phyloP scores from a whole-genome alignment of 2,113 vertebrate species.

The Rousettus leschenaultii region DNA sequence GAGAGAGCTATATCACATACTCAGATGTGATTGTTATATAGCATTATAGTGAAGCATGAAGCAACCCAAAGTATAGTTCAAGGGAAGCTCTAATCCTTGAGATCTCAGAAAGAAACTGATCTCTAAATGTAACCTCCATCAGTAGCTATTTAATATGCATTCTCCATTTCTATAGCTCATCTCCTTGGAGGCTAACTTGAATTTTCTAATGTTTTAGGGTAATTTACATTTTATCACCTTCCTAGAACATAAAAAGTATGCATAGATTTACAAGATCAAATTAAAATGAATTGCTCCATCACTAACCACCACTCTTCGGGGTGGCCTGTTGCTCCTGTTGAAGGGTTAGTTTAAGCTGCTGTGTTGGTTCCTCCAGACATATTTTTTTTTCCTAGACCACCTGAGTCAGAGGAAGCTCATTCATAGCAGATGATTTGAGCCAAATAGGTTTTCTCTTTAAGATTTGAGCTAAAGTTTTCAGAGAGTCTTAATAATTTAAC shows the following conservation, averaged over 20 bases:
- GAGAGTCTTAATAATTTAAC: neutral
- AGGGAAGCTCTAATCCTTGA: neutral
- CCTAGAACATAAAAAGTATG: neutral
- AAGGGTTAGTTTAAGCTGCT: neutral
- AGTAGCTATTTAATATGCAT: neutral
- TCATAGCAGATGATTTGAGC: neutral
- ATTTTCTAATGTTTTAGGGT: neutral
- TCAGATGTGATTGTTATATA: neutral
- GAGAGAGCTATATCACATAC: neutral
- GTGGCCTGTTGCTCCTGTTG: neutral
- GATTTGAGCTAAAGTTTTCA: neutral
- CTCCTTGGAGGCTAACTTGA: neutral
- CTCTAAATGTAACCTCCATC: neutral
- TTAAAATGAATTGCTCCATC: neutral
- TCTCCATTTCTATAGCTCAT: neutral
- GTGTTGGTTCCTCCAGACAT: neutral
- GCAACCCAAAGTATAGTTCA: neutral
- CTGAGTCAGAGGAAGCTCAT: neutral
- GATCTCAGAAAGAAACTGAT: neutral
- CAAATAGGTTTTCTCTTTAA: neutral
- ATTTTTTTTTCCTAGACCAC: neutral
- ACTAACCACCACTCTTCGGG: neutral
- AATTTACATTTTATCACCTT: neutral
- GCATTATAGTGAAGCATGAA: neutral
- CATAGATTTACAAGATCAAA: neutral